Evolutionary conservation across 2,797 vertebrate species (phyloP).

Genomic region (Megalops cyprinoides): DNA sequence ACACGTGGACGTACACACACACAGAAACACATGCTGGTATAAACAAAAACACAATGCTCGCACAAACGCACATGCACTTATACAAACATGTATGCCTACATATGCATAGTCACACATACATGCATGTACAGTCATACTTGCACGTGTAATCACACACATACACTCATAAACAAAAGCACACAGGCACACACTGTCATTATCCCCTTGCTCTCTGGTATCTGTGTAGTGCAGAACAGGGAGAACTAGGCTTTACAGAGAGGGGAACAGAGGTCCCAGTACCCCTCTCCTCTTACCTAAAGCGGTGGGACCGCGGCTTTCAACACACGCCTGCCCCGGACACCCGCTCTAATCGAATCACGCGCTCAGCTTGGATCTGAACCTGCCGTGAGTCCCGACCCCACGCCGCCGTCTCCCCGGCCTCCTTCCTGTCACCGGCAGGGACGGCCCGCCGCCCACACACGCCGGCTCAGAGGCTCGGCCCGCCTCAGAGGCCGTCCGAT

Average conservation of each 20-base stretch:
- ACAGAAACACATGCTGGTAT: constrained; percentile 60
- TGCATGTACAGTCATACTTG: neutral
- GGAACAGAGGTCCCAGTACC: too few species aligned
- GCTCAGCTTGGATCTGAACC: too few species aligned
- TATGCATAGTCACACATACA: neutral
- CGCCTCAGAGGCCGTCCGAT: neutral
- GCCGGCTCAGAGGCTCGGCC: neutral
- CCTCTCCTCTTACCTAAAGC: too few species aligned
- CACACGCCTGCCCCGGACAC: neutral
- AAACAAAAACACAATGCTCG: constrained; percentile 43
- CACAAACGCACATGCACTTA: neutral
- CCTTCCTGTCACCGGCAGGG: constrained; percentile 10
- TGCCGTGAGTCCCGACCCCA: neutral
- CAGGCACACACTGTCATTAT: neutral
- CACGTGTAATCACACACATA: neutral
- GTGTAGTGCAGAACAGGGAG: too few species aligned
- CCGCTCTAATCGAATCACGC: neutral
- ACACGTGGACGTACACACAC: constrained; percentile 47
- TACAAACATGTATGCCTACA: neutral
- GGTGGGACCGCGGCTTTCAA: neutral
- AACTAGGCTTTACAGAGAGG: too few species aligned
- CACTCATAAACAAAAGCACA: constrained; percentile 2
- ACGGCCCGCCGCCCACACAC: neutral
- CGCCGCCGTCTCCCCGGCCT: neutral
- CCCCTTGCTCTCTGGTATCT: too few species aligned